A percentile compares a stretch with the other conserved stretches of the same genome.
These are phyloP conservation scores for Cavia aperea DNA, from an alignment of 2,113 vertebrate species.

Conservation along the genomic window DNA sequence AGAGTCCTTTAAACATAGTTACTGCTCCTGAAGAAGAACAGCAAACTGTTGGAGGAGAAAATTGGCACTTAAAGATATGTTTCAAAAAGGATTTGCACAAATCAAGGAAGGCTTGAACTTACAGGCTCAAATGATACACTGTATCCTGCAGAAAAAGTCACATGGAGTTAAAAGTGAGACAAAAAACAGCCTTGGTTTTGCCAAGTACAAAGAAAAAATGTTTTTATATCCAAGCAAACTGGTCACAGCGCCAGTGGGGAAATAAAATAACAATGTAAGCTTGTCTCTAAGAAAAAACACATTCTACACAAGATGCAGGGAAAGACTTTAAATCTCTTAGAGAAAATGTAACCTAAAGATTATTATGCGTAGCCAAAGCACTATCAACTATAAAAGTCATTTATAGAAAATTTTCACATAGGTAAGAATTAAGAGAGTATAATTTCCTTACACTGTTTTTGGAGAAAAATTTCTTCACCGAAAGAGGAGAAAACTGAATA, in stretches of 20 bases:
- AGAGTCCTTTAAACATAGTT: not conserved
- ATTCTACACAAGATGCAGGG: not conserved
- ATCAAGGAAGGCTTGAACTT: not conserved
- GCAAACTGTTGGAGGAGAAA: not conserved
- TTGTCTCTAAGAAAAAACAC: not conserved
- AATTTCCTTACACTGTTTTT: not conserved
- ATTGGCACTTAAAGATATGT: not conserved
- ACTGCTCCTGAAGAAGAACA: not conserved
- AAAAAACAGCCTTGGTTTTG: not conserved
- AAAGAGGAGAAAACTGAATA: constrained; percentile 2
- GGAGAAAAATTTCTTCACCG: not conserved
- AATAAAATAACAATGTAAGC: not conserved
- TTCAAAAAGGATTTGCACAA: constrained; percentile 19
- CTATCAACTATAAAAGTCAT: not conserved
- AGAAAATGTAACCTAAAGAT: not conserved
- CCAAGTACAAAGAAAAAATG: not conserved
- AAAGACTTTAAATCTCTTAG: not conserved
- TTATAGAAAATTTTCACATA: not conserved
- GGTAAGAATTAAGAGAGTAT: not conserved
- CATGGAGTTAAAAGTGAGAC: not conserved
- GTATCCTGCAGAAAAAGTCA: not conserved
- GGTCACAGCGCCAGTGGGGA: not conserved
- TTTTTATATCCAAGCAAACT: not conserved
- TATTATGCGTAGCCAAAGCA: not conserved
- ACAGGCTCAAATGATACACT: not conserved